These are phyloP conservation scores for Orchestia grillus DNA, from an alignment of 1,140 invertebrate species.

Conservation along the genomic window DNA sequence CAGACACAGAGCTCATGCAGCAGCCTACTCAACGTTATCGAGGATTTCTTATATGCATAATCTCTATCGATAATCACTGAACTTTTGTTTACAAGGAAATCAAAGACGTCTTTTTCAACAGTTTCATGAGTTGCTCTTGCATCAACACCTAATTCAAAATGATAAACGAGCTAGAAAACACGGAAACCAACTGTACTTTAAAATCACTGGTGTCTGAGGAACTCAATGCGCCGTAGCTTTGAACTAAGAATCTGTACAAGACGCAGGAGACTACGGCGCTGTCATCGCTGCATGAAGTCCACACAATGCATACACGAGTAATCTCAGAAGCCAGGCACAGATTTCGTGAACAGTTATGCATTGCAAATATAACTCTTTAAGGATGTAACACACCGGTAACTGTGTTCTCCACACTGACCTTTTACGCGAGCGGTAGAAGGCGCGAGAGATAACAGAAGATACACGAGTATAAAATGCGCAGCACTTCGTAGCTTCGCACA, in stretches of 20 bases:
- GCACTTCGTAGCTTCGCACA: not conserved
- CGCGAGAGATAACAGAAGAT: not conserved
- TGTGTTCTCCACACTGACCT: not conserved
- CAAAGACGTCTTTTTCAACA: not conserved
- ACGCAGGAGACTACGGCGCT: not conserved
- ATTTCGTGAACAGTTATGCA: not conserved
- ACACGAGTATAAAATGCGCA: not conserved
- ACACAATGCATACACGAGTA: not conserved
- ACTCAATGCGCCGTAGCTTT: not conserved
- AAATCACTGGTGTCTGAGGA: not conserved
- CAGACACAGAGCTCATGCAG: not conserved
- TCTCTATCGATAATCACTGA: constrained; percentile 49
- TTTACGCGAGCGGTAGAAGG: not conserved
- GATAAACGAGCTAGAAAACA: not conserved
- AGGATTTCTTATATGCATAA: not conserved
- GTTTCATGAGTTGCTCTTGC: not conserved
- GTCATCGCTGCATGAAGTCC: not conserved
- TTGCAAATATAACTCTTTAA: not conserved
- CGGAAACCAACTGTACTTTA: not conserved
- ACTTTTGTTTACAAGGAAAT: not conserved
- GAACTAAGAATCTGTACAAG: not conserved
- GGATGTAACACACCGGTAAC: not conserved
- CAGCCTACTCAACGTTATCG: not conserved
- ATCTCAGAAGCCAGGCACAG: not conserved
- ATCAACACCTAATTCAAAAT: not conserved